Base-by-base conservation (phyloP, 2,113 vertebrate genomes). In the Apteryx owenii region DNA sequence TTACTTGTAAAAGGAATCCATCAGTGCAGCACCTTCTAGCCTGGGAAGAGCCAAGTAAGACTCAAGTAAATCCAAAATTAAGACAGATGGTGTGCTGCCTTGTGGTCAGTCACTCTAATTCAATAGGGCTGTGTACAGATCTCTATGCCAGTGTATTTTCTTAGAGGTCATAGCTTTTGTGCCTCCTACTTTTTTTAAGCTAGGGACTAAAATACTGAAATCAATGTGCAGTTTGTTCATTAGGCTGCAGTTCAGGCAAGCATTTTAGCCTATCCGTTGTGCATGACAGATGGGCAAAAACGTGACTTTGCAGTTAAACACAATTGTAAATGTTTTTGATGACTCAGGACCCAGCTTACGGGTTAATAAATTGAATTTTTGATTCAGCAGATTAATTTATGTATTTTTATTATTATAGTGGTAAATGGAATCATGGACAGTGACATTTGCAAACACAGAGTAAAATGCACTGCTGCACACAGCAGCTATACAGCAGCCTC, bases 41-140 rank as follows among this genome's bases (percentile, higher is more conserved):
- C 65, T 46, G 64, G 46, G 95, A 97, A 95, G 91, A 97, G 93
- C 94, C 96, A 95, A 94, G 29, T 94, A 87, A 94, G 93, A 70
- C 87, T 94, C 81, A 89, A 88, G 87, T 88, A 91, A 80, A 93
- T 78, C 78, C 95, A 77, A 81, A 89, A 96, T 94, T 79, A 95
- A 94, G 96, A 97, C 85, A 95, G 87, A 94, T 94, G 87, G 78
- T 95, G 92, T 95, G 92, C 89, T 96, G 91, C 95, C 89, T 92
- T 94, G 94, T 89, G 87, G 94, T 89, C 94, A 96, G 81, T 88
- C 87, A 73, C 87, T 87, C 70, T 70, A 68, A 89, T 91, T 96
- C 96, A 95, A 88, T 54, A 94, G 89, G 58, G 75, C 85, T 97
- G 84, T 93, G 87, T 91, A 82, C 64, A 89, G 87, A 50, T 82